These are phyloP conservation scores for Daphoenositta chrysoptera DNA, from an alignment of 2,113 vertebrate species.

Conservation along the genomic window DNA sequence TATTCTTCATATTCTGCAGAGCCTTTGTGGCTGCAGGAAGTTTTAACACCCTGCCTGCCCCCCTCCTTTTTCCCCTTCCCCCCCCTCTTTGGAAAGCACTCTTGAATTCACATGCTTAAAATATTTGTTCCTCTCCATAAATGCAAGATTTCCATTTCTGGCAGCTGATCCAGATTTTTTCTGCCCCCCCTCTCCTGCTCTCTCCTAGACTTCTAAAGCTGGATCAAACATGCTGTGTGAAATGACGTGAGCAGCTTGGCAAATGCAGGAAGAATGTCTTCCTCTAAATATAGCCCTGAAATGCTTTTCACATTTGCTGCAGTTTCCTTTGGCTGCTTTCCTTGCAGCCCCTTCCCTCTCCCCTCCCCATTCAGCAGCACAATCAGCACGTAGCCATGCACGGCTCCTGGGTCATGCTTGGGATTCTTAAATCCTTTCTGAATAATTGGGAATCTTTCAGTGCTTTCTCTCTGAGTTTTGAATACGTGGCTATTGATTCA, in stretches of 20 bases:
- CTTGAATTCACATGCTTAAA: conserved; percentile 17
- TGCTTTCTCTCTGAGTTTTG: background rate
- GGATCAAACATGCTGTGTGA: conserved; percentile 34
- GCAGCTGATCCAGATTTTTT: background rate
- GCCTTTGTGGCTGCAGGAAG: background rate
- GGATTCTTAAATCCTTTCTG: background rate
- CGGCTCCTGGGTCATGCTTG: background rate
- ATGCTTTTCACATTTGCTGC: conserved; percentile 29
- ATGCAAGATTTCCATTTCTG: conserved; percentile 53
- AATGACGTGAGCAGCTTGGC: conserved; percentile 50
- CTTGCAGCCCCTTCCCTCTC: conserved; percentile 17
- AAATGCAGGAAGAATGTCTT: conserved; percentile 26
- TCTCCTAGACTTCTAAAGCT: conserved; percentile 11
- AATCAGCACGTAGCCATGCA: background rate
- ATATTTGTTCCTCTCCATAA: conserved; percentile 1
- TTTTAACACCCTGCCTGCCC: background rate
- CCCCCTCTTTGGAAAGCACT: background rate
- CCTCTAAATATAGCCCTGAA: conserved; percentile 48
- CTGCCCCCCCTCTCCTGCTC: background rate
- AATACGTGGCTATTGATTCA: fast-evolving
- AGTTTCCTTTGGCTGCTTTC: conserved; percentile 14
- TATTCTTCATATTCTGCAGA: background rate
- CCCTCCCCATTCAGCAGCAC: background rate
- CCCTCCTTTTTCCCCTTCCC: fast-evolving
- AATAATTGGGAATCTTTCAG: background rate